Conservation (phyloP, 2,888 invertebrate genomes). For the Macrosoma leucophasiata region DNA sequence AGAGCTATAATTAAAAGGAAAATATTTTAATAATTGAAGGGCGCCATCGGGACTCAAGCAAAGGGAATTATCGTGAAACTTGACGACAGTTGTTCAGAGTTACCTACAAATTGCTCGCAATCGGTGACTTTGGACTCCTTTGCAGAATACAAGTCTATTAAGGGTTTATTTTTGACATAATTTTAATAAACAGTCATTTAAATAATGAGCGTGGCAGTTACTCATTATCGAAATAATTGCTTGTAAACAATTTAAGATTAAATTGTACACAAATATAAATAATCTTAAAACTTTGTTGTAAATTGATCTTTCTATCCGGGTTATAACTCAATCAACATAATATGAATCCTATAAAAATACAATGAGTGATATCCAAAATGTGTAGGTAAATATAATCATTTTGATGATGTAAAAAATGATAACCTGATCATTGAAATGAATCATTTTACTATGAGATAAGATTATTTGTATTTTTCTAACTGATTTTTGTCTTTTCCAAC, state of each 20-base stretch:
- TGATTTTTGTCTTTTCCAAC: too few relatives aligned
- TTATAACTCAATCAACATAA: constrained; percentile 8
- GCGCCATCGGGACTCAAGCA: constrained; percentile 29
- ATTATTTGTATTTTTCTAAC: too few relatives aligned
- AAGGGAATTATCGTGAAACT: constrained; percentile 31
- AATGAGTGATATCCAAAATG: too few relatives aligned
- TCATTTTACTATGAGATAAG: too few relatives aligned
- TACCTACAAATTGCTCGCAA: constrained; percentile 35
- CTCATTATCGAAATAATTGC: constrained; percentile 30
- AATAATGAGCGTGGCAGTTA: constrained; percentile 40
- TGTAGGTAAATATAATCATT: too few relatives aligned
- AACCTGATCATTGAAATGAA: too few relatives aligned
- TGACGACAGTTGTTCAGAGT: constrained; percentile 40
- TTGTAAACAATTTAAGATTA: constrained; percentile 27
- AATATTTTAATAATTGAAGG: constrained; percentile 49
- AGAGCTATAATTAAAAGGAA: constrained; percentile 41
- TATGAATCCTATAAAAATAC: constrained; percentile 6
- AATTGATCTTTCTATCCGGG: constrained; percentile 6
- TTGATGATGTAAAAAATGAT: too few relatives aligned
- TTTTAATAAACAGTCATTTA: constrained; percentile 42
- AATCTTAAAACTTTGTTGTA: constrained; percentile 3
- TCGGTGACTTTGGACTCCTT: constrained; percentile 12
- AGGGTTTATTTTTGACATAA: constrained; percentile 26
- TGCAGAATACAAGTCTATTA: constrained; percentile 15
- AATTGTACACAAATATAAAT: constrained; percentile 1